Percentiles rank a stretch among this genome's conserved stretches.
These are phyloP conservation scores for Paralichthys olivaceus DNA, from an alignment of 2,113 vertebrate genomes.

Conservation along the genomic window DNA sequence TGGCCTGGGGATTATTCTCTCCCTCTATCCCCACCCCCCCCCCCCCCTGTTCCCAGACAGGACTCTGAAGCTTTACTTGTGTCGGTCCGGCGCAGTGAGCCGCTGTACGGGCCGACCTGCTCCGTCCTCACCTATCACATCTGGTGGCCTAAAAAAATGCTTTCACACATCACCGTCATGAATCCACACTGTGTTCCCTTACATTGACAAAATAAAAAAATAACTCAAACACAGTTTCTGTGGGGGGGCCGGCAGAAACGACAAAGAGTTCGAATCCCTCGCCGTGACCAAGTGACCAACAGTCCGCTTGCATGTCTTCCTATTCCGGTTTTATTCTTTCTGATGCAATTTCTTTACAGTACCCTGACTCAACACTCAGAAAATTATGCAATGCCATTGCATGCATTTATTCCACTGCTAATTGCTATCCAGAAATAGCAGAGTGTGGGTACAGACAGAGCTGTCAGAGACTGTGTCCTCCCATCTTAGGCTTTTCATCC, in stretches of 20 bases:
- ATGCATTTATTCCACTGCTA: conserved; percentile 58
- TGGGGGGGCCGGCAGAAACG: background rate
- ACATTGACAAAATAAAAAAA: background rate
- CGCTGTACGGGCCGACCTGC: conserved; percentile 5
- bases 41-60: conserved; percentile 9
- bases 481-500: conserved; percentile 9
- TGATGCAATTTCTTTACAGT: conserved; percentile 14
- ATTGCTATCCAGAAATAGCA: conserved; percentile 58
- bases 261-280: background rate
- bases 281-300: too few species aligned
- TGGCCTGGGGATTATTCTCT: conserved; percentile 78
- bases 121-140: conserved; percentile 35
- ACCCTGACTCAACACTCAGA: conserved; percentile 7
- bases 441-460: conserved; percentile 46
- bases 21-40: background rate
- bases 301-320: background rate
- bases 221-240: background rate
- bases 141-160: conserved; percentile 36
- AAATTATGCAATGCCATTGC: conserved; percentile 27
- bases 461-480: conserved; percentile 33
- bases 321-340: background rate
- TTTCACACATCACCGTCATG: conserved; percentile 4
- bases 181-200: background rate
- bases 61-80: conserved; percentile 51
- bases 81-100: conserved; percentile 34